A percentile compares a stretch with the other conserved stretches of the same genome.
Conservation (phyloP, 2,888 invertebrate genomes). For the Linyphia triangularis region DNA sequence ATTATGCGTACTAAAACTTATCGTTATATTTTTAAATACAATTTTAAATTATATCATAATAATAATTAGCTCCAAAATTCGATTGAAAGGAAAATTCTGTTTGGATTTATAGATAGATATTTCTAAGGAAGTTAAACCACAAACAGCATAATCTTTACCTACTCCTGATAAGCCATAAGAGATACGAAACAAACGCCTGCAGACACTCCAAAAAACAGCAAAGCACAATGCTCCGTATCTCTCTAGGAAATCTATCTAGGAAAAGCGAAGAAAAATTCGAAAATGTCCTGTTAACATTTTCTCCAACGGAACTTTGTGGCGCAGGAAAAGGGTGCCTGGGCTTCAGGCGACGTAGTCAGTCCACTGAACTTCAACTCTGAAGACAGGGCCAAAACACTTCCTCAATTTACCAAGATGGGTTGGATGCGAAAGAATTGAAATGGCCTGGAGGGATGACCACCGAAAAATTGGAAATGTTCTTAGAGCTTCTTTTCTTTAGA, state of each 20-base stretch:
- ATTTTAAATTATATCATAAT: no score
- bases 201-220: background rate
- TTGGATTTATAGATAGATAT: no score
- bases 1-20: no score
- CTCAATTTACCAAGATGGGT: constrained; percentile 59
- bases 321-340: constrained; percentile 45
- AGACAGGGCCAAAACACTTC: constrained; percentile 59
- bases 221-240: background rate
- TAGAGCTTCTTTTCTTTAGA: constrained; percentile 4
- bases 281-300: constrained; percentile 46
- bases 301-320: constrained; percentile 33
- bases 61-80: no score
- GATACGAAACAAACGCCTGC: background rate
- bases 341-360: constrained; percentile 23
- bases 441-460: constrained; percentile 31
- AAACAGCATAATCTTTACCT: no score
- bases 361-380: constrained; percentile 26
- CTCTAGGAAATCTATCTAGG: background rate
- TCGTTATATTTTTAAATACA: no score
- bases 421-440: constrained; percentile 51
- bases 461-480: constrained; percentile 27
- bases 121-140: no score
- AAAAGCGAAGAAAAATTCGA: background rate
- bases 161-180: background rate
- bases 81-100: no score